Evolutionary conservation across 2,888 invertebrate genomes (phyloP).

Genomic region (Drosophila leonis): DNA sequence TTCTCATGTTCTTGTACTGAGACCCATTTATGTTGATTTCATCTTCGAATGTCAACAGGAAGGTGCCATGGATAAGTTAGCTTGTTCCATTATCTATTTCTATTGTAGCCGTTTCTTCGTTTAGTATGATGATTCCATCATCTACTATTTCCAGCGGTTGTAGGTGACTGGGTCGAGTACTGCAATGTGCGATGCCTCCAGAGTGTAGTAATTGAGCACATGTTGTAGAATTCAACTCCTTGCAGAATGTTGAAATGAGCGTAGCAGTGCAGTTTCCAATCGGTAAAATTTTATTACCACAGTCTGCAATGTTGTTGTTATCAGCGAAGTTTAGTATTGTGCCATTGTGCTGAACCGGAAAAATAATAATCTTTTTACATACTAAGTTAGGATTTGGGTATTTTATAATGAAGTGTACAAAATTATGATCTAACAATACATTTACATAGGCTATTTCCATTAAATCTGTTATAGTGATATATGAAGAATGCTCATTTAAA

Average conservation of each 20-base stretch:
- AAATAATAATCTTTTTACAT: slow-evolving; percentile 6
- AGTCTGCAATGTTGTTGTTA: slow-evolving; percentile 1
- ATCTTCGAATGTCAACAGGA: background rate
- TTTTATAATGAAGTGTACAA: slow-evolving; percentile 14
- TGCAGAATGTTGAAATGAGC: slow-evolving; percentile 1
- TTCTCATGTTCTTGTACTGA: background rate
- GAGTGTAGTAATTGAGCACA: slow-evolving; percentile 4
- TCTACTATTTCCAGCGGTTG: background rate
- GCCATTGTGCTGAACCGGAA: background rate
- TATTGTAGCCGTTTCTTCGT: background rate
- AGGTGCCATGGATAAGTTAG: background rate
- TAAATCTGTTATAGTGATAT: background rate
- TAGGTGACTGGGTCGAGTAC: background rate
- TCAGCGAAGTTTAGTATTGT: no score
- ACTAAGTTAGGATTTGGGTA: slow-evolving; percentile 4
- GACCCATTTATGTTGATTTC: background rate
- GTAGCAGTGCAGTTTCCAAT: background rate
- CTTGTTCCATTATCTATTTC: background rate
- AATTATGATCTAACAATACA: slow-evolving; percentile 11
- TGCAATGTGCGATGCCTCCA: background rate
- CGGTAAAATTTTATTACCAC: background rate
- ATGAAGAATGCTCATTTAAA: background rate
- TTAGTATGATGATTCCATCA: background rate
- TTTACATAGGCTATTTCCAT: background rate
- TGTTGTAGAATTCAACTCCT: background rate